Percentiles rank a stretch among this genome's conserved stretches.
phyloP scores from a whole-genome alignment of 2,113 vertebrate species.

The Eidolon helvum region DNA sequence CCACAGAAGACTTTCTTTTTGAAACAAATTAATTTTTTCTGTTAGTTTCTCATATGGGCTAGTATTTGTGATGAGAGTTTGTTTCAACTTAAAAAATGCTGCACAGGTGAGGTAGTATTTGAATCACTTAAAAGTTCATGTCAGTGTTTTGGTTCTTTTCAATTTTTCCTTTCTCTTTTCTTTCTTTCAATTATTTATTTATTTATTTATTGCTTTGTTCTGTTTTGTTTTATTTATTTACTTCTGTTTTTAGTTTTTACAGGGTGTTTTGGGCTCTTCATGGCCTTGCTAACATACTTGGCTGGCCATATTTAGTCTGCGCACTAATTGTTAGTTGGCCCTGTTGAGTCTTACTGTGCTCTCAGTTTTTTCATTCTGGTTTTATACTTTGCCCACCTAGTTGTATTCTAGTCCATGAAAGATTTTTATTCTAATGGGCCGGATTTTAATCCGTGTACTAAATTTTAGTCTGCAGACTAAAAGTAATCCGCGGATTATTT shows the following conservation, averaged over 20 bases:
- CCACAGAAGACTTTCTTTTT: constrained; percentile 82
- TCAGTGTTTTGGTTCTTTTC: constrained; percentile 84
- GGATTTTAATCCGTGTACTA: constrained; percentile 86
- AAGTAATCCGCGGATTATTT: constrained; percentile 90
- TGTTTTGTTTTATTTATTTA: constrained; percentile 64
- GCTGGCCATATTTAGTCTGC: constrained; percentile 87
- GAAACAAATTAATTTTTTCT: constrained; percentile 69
- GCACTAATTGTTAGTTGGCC: constrained; percentile 86
- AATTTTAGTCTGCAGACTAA: constrained; percentile 91
- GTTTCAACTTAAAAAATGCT: constrained; percentile 84
- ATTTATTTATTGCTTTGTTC: constrained; percentile 70
- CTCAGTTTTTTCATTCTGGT: constrained; percentile 78
- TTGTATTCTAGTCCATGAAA: constrained; percentile 80
- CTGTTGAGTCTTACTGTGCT: constrained; percentile 79
- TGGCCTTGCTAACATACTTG: constrained; percentile 86
- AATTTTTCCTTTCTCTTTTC: constrained; percentile 55
- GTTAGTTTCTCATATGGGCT: constrained; percentile 70
- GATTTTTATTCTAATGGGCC: constrained; percentile 82
- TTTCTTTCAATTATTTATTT: constrained; percentile 52
- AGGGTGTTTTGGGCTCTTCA: constrained; percentile 71
- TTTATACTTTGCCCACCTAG: constrained; percentile 75
- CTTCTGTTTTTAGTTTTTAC: constrained; percentile 75
- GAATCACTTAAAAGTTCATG: constrained; percentile 86
- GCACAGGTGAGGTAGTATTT: constrained; percentile 84
- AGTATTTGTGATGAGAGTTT: constrained; percentile 72